Conservation (phyloP, 2,888 invertebrate genomes). For the Cantharis rustica region DNA sequence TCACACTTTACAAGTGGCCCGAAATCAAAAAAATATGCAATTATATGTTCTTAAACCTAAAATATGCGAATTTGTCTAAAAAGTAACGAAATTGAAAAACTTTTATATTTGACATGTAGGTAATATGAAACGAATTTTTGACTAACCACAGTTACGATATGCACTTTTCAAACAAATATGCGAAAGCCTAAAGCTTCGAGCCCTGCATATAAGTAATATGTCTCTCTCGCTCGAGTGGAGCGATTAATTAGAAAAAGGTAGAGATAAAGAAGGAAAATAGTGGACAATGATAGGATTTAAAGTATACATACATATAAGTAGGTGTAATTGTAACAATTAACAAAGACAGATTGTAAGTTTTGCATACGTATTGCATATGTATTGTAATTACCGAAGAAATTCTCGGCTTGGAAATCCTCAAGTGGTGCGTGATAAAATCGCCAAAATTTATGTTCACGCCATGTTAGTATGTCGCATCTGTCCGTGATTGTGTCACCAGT, state of each 20-base stretch:
- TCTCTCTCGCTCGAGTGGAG: too few relatives aligned
- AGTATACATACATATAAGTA: neutral
- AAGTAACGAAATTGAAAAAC: too few relatives aligned
- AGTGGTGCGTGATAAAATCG: conserved; percentile 44
- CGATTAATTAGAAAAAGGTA: neutral
- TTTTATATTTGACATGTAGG: too few relatives aligned
- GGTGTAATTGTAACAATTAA: neutral
- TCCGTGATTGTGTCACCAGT: conserved; percentile 50
- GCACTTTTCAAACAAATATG: too few relatives aligned
- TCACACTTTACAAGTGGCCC: too few relatives aligned
- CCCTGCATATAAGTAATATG: too few relatives aligned
- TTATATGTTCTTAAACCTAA: too few relatives aligned
- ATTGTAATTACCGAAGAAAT: neutral
- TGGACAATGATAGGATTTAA: neutral
- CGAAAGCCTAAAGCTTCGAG: too few relatives aligned
- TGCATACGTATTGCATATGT: neutral
- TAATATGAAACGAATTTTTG: too few relatives aligned
- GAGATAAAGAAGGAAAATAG: neutral
- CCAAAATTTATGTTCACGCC: conserved; percentile 44
- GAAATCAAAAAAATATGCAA: too few relatives aligned
- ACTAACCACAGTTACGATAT: too few relatives aligned
- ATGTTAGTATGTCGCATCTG: conserved; percentile 46
- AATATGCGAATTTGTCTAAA: too few relatives aligned
- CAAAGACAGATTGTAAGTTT: neutral
- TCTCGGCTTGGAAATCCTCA: conserved; percentile 36